Evolutionary conservation across 2,113 vertebrate species (phyloP).

Genomic region (Urocolius indicus): DNA sequence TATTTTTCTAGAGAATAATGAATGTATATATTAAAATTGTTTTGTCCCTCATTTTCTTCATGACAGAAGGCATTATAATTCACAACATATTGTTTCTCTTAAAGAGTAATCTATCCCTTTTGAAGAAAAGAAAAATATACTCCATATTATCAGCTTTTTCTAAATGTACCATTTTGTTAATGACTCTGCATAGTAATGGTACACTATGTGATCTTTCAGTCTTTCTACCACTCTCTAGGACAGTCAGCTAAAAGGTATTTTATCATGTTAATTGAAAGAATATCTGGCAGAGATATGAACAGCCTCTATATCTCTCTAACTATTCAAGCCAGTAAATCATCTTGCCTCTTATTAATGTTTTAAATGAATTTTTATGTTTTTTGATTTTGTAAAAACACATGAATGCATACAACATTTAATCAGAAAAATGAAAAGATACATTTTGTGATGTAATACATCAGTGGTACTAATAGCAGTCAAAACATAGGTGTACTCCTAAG

Average conservation of each 20-base stretch:
- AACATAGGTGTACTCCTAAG: not conserved
- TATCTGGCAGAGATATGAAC: not conserved
- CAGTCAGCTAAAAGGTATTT: not conserved
- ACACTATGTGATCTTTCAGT: not conserved
- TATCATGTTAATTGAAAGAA: not conserved
- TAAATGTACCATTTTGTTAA: not conserved
- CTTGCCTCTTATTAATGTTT: not conserved
- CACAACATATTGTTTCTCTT: not conserved
- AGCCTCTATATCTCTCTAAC: not conserved
- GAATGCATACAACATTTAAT: not conserved
- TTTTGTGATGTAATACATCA: not conserved
- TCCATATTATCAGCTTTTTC: rapidly evolving
- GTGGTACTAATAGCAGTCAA: not conserved
- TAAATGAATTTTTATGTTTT: not conserved
- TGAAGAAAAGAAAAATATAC: not conserved
- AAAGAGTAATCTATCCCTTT: not conserved
- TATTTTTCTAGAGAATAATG: not conserved
- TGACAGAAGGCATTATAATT: not conserved
- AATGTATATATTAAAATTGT: not conserved
- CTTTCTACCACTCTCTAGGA: not conserved
- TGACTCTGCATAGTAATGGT: not conserved
- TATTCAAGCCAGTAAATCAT: not conserved
- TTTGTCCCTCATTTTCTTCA: not conserved
- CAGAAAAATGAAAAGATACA: not conserved
- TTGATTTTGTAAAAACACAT: not conserved